phyloP scores from a whole-genome alignment of 2,113 vertebrate genomes.

The Ceuthmochares aereus region DNA sequence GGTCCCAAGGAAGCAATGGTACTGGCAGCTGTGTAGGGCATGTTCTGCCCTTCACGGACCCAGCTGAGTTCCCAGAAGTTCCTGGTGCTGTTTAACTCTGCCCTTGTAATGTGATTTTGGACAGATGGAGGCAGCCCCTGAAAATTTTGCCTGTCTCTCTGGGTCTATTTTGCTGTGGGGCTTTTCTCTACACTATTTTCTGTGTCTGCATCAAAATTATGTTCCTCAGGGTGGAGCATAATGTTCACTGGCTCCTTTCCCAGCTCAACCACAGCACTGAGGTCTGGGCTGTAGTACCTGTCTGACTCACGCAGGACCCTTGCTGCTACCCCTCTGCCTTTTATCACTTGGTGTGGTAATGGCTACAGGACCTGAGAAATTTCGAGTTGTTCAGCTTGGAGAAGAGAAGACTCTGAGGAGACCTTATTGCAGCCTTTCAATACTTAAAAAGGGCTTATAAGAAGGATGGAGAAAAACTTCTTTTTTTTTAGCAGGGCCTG shows the following conservation, averaged over 20 bases:
- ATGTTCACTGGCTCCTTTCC: not conserved
- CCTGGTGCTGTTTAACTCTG: not conserved
- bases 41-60: not conserved
- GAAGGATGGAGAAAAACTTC: too few species aligned
- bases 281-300: fast-evolving
- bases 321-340: fast-evolving
- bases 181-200: not conserved
- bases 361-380: not conserved
- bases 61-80: not conserved
- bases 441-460: too few species aligned
- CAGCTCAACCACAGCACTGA: not conserved
- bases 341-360: not conserved
- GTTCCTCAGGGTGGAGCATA: not conserved
- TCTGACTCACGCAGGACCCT: not conserved
- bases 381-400: too few species aligned
- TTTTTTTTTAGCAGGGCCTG: too few species aligned
- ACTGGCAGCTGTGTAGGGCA: not conserved
- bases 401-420: too few species aligned
- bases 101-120: fast-evolving
- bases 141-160: fast-evolving
- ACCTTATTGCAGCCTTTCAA: too few species aligned
- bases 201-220: fast-evolving
- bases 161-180: not conserved
- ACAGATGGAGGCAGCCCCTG: not conserved
- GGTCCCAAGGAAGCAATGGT: not conserved